Evolutionary conservation across 2,888 invertebrate species (phyloP), one percentile per base, ranked within the genome.

Genomic region (Linyphia triangularis): DNA sequence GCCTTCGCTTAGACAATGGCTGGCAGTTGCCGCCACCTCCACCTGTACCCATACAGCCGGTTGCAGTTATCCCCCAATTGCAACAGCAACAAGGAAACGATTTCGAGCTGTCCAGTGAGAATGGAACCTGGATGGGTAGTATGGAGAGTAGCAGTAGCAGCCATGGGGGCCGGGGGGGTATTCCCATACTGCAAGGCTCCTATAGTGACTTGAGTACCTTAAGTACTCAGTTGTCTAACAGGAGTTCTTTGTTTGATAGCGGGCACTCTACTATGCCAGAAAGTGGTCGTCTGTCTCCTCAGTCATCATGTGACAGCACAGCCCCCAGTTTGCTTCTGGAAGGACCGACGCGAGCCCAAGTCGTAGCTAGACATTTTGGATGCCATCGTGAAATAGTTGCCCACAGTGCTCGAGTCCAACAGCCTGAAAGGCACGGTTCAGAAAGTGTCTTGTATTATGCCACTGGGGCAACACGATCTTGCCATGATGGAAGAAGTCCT

Each of bases 361-460:
- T 90, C 2, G 85, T 90, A 6, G 84, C 90, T n/a, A 88, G 85
- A 33, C 88, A 90, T 78, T n/a, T n/a, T n/a, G 90, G 90, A n/a
- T 84, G 83, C 16, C 88, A 88, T 57, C 79, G 88, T 2, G 90
- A 90, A 78, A 89, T 89, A 28, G 96, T 96, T 90, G 96, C 95
- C 63, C 96, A 96, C 91, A 96, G 96, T 91, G 95, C 96, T 40
- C 93, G 95, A 88, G 96, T 96, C 28, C 95, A 95, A 91, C 95
- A 96, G 67, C 96, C 96, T 13, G 96, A 96, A 92, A 94, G 96
- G 83, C 96, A 96, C 92, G 95, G 96, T 91, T 96, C 96, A 72
- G 96, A 96, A 92, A 96, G 95, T 91, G 95, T 96, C 28, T 93
- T 96, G 63, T 96, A 95, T 91, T 94, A 96, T 92, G 94, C 94